Conservation (phyloP, 2,797 vertebrate genomes). For the Tapirus indicus region DNA sequence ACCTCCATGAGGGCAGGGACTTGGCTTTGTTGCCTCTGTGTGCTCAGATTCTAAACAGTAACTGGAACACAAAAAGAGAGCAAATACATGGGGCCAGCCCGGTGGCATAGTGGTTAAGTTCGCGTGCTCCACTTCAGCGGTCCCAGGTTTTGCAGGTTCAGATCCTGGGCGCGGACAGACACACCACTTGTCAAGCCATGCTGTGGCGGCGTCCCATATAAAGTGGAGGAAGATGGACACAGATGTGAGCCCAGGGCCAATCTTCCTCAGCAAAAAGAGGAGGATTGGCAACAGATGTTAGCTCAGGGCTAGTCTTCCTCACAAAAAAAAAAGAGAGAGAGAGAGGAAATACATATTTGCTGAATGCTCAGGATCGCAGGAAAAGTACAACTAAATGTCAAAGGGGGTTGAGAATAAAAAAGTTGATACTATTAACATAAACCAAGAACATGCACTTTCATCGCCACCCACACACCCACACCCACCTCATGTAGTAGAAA, state of each 20-base stretch:
- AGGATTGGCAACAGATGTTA: too few species aligned
- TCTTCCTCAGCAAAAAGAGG: too few species aligned
- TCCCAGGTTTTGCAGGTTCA: too few species aligned
- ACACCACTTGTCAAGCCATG: too few species aligned
- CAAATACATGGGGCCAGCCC: not conserved
- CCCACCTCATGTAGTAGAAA: not conserved
- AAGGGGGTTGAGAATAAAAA: not conserved
- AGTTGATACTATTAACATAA: not conserved
- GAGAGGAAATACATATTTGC: not conserved
- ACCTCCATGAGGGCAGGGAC: not conserved
- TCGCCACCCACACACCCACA: not conserved
- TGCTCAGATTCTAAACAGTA: not conserved
- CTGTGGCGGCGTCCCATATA: too few species aligned
- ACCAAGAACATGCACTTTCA: not conserved
- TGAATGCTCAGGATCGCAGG: not conserved
- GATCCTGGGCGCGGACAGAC: too few species aligned
- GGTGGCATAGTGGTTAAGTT: too few species aligned
- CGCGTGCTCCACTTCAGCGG: too few species aligned
- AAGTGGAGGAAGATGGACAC: too few species aligned
- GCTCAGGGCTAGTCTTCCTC: too few species aligned
- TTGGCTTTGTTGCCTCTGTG: not conserved
- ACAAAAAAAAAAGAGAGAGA: too few species aligned
- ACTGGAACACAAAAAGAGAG: not conserved
- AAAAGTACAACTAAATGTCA: not conserved
- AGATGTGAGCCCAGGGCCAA: too few species aligned